Evolutionary conservation across 2,113 vertebrate species (phyloP).

Genomic region (Mobula birostris): DNA sequence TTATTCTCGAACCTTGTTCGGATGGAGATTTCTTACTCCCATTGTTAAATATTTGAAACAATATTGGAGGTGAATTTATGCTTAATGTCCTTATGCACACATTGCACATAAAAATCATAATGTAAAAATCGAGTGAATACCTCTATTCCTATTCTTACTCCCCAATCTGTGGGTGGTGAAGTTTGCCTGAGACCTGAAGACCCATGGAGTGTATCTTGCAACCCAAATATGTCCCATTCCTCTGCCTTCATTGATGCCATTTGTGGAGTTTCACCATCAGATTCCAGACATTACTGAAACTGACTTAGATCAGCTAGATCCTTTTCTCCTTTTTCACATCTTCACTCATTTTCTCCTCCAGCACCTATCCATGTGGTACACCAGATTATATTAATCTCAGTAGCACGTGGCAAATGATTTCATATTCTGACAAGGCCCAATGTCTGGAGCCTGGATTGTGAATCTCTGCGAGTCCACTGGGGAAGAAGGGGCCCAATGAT

Average conservation of each 20-base stretch:
- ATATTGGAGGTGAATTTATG: not conserved
- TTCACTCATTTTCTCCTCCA: not conserved
- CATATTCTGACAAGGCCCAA: not conserved
- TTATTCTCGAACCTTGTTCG: not conserved
- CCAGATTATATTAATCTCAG: not conserved
- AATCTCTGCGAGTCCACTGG: too few relatives aligned
- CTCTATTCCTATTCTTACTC: not conserved
- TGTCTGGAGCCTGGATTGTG: too few relatives aligned
- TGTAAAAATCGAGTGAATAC: not conserved
- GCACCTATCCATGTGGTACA: not conserved
- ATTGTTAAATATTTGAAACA: not conserved
- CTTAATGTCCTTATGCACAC: not conserved
- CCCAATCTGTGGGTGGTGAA: not conserved
- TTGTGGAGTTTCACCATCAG: not conserved
- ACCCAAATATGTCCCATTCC: not conserved
- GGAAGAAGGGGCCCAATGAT: too few relatives aligned
- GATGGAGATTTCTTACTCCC: not conserved
- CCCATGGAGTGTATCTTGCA: not conserved
- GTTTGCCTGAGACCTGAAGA: not conserved
- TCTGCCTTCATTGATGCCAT: not conserved
- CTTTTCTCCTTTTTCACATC: not conserved
- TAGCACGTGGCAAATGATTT: not conserved
- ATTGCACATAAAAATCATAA: not conserved
- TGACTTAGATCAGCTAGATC: not conserved
- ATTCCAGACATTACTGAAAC: not conserved